Conservation (phyloP, 2,797 vertebrate genomes). For the Hydrocynus forskahlii region DNA sequence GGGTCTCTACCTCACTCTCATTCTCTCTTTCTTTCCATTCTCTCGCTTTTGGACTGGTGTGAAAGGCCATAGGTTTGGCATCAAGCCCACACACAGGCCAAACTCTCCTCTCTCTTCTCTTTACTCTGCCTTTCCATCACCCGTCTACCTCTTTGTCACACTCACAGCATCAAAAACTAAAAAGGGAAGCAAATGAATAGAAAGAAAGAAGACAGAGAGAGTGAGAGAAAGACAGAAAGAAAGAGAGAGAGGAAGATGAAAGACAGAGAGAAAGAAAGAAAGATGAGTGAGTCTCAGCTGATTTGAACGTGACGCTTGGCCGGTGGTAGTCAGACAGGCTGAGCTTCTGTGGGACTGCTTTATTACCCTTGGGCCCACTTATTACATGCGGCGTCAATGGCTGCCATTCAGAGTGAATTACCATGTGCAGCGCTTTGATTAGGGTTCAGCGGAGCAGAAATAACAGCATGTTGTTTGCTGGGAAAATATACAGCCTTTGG, state of each 20-base stretch:
- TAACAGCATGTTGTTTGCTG: conserved; percentile 28
- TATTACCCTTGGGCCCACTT: conserved; percentile 43
- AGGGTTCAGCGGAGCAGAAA: conserved; percentile 37
- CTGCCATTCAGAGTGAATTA: conserved; percentile 49
- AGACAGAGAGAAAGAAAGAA: conserved; percentile 9
- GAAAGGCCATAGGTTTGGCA: conserved; percentile 41
- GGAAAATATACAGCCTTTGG: conserved; percentile 37
- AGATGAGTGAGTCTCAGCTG: not conserved
- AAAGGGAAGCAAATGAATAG: conserved; percentile 22
- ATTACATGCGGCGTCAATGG: conserved; percentile 45
- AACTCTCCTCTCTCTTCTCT: conserved; percentile 30
- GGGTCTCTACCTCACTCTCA: not conserved
- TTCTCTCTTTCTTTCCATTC: not conserved
- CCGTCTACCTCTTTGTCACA: conserved; percentile 23
- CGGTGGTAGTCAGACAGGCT: conserved; percentile 26
- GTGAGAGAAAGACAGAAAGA: not conserved
- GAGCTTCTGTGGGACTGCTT: conserved; percentile 33
- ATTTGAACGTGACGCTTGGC: not conserved
- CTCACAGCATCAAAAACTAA: conserved; percentile 20
- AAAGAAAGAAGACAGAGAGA: not conserved
- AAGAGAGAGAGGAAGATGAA: conserved; percentile 1
- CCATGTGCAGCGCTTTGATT: conserved; percentile 32
- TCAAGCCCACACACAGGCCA: conserved; percentile 25
- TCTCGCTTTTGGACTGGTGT: conserved; percentile 30
- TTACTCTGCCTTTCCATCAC: conserved; percentile 35